phyloP scores from a whole-genome alignment of 2,113 vertebrate genomes.

The Megalops atlanticus region DNA sequence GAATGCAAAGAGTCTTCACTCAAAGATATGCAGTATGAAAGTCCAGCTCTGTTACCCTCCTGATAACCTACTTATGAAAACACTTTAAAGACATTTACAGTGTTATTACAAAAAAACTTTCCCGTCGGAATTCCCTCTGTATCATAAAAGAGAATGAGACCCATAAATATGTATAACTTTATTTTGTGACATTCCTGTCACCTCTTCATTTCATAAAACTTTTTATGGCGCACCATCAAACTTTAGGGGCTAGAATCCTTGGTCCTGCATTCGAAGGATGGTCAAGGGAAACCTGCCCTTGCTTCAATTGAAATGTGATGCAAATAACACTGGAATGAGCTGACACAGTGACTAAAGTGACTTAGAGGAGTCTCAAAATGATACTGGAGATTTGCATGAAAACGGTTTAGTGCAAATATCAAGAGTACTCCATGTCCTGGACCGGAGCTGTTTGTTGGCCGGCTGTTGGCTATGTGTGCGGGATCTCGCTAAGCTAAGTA shows the following conservation, averaged over 20 bases:
- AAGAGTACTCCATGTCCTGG: not conserved
- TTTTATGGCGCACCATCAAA: not conserved
- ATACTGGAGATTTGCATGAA: no score
- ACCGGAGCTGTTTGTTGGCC: not conserved
- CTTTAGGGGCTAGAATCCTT: not conserved
- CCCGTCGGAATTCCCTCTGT: not conserved
- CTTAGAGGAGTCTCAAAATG: no score
- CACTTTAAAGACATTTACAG: not conserved
- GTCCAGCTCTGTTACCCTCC: not conserved
- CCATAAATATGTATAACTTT: not conserved
- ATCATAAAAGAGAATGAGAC: not conserved
- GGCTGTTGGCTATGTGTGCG: constrained; percentile 5
- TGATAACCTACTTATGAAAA: not conserved
- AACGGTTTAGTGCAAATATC: constrained; percentile 13
- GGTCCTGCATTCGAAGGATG: no score
- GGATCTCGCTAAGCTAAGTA: constrained; percentile 34
- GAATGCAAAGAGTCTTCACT: not conserved
- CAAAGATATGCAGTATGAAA: not conserved
- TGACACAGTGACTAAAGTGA: not conserved
- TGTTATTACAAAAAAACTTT: not conserved
- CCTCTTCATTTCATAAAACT: not conserved
- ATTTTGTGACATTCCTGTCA: not conserved
- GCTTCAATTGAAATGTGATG: not conserved
- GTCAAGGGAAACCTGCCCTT: not conserved
- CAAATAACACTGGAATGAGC: not conserved